Evolutionary conservation across 2,797 vertebrate species (phyloP).

Genomic region (Decapterus maruadsi): DNA sequence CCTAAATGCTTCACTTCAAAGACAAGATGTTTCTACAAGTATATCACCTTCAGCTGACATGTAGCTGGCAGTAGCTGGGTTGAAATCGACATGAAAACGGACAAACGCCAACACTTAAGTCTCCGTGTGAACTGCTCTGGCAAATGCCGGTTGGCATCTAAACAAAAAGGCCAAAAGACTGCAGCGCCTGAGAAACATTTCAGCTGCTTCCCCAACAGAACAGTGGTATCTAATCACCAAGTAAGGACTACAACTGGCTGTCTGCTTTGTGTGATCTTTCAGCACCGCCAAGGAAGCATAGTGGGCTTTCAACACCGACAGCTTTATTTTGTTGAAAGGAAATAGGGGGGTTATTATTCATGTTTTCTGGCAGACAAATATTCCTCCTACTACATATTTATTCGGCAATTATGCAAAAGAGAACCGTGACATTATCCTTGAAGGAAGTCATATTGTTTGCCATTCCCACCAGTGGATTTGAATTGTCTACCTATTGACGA

Average conservation of each 20-base stretch:
- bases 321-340: conserved; percentile 7
- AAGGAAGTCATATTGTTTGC: background rate
- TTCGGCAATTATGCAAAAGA: background rate
- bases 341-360: conserved; percentile 3
- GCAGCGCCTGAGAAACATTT: conserved; percentile 40
- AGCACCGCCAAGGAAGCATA: conserved; percentile 39
- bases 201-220: conserved; percentile 45
- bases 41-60: conserved; percentile 57
- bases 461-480: background rate
- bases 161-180: conserved; percentile 32
- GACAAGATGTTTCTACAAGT: conserved; percentile 41
- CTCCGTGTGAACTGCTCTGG: conserved; percentile 39
- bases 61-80: conserved; percentile 44
- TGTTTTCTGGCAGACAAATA: conserved; percentile 19
- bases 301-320: conserved; percentile 41
- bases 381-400: conserved; percentile 1
- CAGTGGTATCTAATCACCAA: conserved; percentile 47
- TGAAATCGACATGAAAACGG: conserved; percentile 54
- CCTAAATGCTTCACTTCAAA: conserved; percentile 46
- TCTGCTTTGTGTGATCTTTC: conserved; percentile 29
- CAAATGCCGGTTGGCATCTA: conserved; percentile 43
- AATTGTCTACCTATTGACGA: background rate
- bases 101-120: conserved; percentile 45
- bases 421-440: background rate
- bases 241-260: conserved; percentile 34